phyloP scores from a whole-genome alignment of 2,888 invertebrate genomes.

The Allolobophora icterica region DNA sequence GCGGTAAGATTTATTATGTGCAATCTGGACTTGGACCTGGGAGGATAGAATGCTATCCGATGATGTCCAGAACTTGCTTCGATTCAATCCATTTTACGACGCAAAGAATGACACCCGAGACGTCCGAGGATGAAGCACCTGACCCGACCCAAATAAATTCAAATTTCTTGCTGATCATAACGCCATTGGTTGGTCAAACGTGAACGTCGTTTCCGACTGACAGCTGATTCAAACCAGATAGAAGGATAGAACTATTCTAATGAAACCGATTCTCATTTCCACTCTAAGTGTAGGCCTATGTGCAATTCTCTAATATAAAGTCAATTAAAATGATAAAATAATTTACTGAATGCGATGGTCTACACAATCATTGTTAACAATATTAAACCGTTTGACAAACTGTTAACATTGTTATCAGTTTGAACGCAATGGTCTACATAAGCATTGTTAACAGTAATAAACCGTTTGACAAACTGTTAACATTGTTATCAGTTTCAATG shows the following conservation, averaged over 20 bases:
- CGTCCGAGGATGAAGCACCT: neutral
- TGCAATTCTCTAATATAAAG: neutral
- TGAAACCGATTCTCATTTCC: neutral
- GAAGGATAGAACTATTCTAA: neutral
- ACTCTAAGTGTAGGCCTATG: neutral
- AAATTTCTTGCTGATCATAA: slow-evolving; percentile 17
- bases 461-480: no score
- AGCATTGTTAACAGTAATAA: no score
- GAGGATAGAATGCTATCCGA: slow-evolving; percentile 11
- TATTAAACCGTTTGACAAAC: neutral
- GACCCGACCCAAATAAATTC: neutral
- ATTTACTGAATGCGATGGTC: no score
- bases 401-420: neutral
- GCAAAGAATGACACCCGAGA: neutral
- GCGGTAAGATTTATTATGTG: slow-evolving; percentile 1
- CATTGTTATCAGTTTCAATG: no score
- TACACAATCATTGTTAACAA: neutral
- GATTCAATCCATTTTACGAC: neutral
- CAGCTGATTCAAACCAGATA: neutral
- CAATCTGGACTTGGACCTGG: slow-evolving; percentile 2
- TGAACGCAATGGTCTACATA: no score
- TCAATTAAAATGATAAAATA: neutral
- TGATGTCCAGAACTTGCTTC: neutral
- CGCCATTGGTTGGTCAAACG: neutral
- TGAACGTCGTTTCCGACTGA: neutral